These are phyloP conservation scores for Pangasianodon gigas DNA, from an alignment of 2,113 vertebrate species.

Conservation along the genomic window DNA sequence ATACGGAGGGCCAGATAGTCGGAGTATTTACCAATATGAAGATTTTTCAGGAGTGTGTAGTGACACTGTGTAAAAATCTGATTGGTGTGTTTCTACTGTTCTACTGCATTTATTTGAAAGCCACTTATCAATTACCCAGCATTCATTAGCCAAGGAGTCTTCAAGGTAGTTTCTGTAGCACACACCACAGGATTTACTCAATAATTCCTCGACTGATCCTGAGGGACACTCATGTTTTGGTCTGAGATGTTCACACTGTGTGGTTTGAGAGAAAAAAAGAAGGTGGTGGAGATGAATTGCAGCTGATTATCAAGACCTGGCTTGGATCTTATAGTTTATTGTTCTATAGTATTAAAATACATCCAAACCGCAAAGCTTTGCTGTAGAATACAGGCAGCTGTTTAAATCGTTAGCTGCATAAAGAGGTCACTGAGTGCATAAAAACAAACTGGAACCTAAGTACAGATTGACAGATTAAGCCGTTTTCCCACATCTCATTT, in stretches of 20 bases:
- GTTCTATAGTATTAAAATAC: conserved; percentile 38
- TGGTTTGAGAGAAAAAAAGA: neutral
- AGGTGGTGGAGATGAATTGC: no score
- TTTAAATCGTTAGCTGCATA: neutral
- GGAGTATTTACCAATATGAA: neutral
- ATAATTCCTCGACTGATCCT: conserved; percentile 1
- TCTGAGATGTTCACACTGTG: neutral
- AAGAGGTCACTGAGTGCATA: neutral
- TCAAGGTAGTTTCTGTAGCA: neutral
- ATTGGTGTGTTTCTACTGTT: neutral
- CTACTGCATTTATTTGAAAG: neutral
- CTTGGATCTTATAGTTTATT: conserved; percentile 51
- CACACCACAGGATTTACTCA: neutral
- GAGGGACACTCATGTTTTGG: neutral
- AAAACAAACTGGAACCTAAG: neutral
- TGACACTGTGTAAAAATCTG: neutral
- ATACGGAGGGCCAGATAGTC: neutral
- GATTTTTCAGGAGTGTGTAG: neutral
- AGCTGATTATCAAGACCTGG: conserved; percentile 4
- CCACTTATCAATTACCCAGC: neutral
- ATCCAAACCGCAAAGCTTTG: neutral
- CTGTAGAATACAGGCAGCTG: neutral
- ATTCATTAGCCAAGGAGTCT: neutral
- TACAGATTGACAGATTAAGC: conserved; percentile 17
- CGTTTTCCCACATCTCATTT: neutral